These are phyloP conservation scores for Meteorus colon DNA, from an alignment of 2,888 invertebrate species.

Conservation along the genomic window DNA sequence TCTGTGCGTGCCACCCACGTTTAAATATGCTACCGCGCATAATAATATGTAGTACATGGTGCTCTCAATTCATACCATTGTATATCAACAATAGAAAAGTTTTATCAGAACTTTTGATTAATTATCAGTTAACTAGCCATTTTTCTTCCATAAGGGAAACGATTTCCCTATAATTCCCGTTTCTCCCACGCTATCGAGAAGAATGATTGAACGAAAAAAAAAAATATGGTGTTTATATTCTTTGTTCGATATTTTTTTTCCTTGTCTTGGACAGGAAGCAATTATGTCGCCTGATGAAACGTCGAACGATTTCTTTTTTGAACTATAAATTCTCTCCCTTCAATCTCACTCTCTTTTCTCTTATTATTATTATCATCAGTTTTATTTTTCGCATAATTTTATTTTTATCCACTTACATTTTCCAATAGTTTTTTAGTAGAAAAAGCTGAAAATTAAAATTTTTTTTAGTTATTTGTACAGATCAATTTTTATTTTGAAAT, in stretches of 20 bases:
- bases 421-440: not conserved
- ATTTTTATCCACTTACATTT: not conserved
- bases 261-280: conserved; percentile 11
- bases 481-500: not conserved
- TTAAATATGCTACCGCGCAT: not conserved
- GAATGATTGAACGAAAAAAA: not conserved
- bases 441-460: not conserved
- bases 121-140: not conserved
- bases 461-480: not conserved
- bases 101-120: not conserved
- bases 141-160: not conserved
- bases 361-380: not conserved
- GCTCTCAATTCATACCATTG: not conserved
- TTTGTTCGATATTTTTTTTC: conserved; percentile 10
- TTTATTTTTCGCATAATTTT: not conserved
- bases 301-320: not conserved
- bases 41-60: not conserved
- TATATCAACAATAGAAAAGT: not conserved
- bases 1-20: not conserved
- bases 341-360: not conserved
- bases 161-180: not conserved
- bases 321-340: not conserved
- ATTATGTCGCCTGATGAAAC: conserved; percentile 26
- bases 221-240: not conserved
- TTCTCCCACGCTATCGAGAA: not conserved